phyloP scores from a whole-genome alignment of 2,888 invertebrate genomes.

The Notocelia uddmanniana region DNA sequence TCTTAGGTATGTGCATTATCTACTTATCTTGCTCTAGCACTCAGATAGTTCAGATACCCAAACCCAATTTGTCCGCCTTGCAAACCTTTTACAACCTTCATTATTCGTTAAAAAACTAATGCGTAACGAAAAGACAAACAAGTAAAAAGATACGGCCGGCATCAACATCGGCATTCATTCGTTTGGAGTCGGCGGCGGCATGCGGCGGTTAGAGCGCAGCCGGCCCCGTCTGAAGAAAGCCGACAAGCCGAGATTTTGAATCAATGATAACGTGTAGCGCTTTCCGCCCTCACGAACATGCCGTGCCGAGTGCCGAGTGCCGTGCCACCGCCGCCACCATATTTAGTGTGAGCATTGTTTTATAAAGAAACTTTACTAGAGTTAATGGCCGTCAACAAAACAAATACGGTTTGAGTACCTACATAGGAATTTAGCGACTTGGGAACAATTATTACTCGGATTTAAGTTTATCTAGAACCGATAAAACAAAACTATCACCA shows the following conservation, averaged over 20 bases:
- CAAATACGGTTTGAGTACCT: not conserved
- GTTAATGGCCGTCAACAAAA: not conserved
- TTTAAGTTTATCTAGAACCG: not conserved
- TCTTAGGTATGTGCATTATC: no score
- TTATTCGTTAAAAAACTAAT: conserved; percentile 33
- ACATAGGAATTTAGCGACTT: not conserved
- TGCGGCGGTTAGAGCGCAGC: conserved; percentile 38
- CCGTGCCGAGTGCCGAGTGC: conserved; percentile 26
- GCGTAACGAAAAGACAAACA: conserved; percentile 46
- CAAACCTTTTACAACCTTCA: conserved; percentile 1
- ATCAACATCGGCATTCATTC: conserved; percentile 40
- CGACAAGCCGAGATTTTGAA: conserved; percentile 49
- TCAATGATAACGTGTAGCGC: conserved; percentile 48
- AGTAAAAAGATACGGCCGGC: conserved; percentile 43
- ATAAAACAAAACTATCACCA: not conserved
- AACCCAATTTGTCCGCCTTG: conserved; percentile 12
- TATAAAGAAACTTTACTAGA: conserved; percentile 19
- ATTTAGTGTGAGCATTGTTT: conserved; percentile 43
- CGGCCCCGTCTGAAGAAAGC: conserved; percentile 48
- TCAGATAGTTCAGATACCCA: no score
- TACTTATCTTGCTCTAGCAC: no score
- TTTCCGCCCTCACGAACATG: conserved; percentile 47
- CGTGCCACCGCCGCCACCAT: conserved; percentile 34
- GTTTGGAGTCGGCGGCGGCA: conserved; percentile 26
- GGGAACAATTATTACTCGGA: not conserved